A percentile compares a stretch with the other conserved stretches of the same genome.
These are phyloP conservation scores for Whitmania pigra DNA, from an alignment of 1,140 invertebrate species.

Conservation along the genomic window DNA sequence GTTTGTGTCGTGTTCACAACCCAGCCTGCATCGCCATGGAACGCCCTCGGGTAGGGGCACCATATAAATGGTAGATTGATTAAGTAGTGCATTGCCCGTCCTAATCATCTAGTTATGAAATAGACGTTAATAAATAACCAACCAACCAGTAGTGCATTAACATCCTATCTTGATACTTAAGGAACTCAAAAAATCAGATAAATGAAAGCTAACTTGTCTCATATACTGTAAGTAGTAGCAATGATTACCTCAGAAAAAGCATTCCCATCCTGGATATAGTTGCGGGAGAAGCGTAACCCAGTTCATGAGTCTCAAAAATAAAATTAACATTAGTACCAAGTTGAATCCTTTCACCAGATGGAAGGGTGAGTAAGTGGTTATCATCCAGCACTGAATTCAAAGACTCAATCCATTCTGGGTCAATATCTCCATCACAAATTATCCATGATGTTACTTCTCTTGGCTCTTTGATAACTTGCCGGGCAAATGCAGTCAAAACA, in stretches of 20 bases:
- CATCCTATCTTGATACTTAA: no score
- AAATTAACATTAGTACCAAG: conserved; percentile 81
- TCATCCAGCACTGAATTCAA: conserved; percentile 92
- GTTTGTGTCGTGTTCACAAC: no score
- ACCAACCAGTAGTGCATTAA: no score
- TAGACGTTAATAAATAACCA: no score
- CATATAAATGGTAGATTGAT: no score
- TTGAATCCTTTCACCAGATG: conserved; percentile 90
- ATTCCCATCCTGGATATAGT: conserved; percentile 94
- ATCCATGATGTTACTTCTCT: conserved; percentile 64
- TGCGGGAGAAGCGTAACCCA: conserved; percentile 86
- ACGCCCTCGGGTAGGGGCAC: no score
- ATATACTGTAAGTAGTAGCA: neutral
- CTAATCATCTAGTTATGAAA: no score
- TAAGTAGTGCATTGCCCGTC: no score
- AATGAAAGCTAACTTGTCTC: no score
- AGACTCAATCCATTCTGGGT: conserved; percentile 96
- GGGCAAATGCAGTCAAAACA: conserved; percentile 67
- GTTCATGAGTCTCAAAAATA: conserved; percentile 88
- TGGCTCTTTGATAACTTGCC: conserved; percentile 64
- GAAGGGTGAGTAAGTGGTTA: conserved; percentile 79
- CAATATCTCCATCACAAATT: conserved; percentile 90
- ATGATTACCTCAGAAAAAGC: conserved; percentile 62
- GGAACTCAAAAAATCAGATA: no score
- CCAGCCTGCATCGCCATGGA: no score